phyloP scores from a whole-genome alignment of 2,797 vertebrate genomes.

The Mycteria americana region DNA sequence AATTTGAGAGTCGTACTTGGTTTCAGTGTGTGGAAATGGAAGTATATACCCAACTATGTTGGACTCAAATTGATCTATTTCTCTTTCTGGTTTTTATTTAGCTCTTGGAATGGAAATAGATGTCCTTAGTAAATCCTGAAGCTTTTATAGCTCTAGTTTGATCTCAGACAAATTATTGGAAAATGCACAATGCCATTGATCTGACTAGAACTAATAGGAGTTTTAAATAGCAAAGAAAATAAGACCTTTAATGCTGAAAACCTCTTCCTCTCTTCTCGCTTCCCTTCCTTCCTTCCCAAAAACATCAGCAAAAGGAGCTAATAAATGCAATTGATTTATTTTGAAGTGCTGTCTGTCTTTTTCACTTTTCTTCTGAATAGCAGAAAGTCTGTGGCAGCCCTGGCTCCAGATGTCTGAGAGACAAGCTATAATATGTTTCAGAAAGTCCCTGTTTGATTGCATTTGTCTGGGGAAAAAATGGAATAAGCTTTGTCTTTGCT shows the following conservation, averaged over 20 bases:
- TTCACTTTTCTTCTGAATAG: constrained; percentile 54
- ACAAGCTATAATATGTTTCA: constrained; percentile 65
- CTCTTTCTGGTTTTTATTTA: constrained; percentile 34
- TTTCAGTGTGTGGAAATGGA: neutral
- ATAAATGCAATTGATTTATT: constrained; percentile 75
- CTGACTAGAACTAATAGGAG: constrained; percentile 57
- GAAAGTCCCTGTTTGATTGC: constrained; percentile 64
- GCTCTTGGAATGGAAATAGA: constrained; percentile 24
- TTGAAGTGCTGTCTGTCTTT: constrained; percentile 68
- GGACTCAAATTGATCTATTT: constrained; percentile 1
- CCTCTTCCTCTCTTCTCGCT: constrained; percentile 26
- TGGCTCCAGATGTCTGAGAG: constrained; percentile 74
- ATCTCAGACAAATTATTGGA: constrained; percentile 57
- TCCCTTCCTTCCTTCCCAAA: constrained; percentile 14
- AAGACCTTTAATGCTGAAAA: constrained; percentile 55
- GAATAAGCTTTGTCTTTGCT: constrained; percentile 44
- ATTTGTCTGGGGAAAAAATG: constrained; percentile 49
- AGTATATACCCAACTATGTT: neutral
- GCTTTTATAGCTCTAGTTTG: constrained; percentile 52
- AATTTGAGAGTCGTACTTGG: neutral
- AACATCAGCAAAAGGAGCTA: constrained; percentile 69
- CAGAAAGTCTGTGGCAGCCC: constrained; percentile 41
- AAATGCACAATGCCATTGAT: constrained; percentile 63
- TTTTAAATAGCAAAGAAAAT: constrained; percentile 66
- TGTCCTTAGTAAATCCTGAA: constrained; percentile 45